Evolutionary conservation across 2,113 vertebrate genomes (phyloP).

Genomic region (Amazona vittata): DNA sequence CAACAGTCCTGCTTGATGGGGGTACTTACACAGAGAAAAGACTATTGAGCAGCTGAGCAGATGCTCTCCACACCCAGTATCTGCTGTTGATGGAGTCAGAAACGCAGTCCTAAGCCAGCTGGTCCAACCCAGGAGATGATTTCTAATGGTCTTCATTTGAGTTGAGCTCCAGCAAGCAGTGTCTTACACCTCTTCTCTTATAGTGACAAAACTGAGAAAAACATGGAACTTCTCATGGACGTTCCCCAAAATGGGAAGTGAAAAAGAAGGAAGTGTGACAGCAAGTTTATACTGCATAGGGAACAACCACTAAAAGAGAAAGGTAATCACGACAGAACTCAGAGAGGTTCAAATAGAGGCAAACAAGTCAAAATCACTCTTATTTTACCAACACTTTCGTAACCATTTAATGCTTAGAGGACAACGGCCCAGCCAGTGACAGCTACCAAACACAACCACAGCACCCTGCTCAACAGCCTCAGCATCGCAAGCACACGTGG

Average conservation of each 20-base stretch:
- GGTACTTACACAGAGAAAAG: background rate
- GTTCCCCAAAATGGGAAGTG: background rate
- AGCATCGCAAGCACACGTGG: background rate
- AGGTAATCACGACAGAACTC: background rate
- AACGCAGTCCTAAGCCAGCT: background rate
- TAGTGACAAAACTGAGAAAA: background rate
- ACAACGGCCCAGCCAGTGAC: background rate
- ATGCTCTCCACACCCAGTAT: background rate
- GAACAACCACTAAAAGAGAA: background rate
- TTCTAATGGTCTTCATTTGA: background rate
- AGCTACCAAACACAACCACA: background rate
- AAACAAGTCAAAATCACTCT: background rate
- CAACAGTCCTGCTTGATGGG: background rate
- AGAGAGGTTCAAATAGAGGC: background rate
- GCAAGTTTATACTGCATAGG: background rate
- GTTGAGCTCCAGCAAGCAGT: background rate
- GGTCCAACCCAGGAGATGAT: background rate
- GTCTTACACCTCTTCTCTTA: background rate
- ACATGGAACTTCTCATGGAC: background rate
- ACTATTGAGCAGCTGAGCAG: rapidly evolving
- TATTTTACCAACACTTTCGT: background rate
- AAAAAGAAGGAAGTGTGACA: background rate
- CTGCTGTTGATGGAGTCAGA: background rate
- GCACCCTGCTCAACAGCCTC: background rate
- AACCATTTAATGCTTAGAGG: background rate